These are phyloP conservation scores for Gallinago nigripennis DNA, from an alignment of 2,797 vertebrate species.

Conservation along the genomic window DNA sequence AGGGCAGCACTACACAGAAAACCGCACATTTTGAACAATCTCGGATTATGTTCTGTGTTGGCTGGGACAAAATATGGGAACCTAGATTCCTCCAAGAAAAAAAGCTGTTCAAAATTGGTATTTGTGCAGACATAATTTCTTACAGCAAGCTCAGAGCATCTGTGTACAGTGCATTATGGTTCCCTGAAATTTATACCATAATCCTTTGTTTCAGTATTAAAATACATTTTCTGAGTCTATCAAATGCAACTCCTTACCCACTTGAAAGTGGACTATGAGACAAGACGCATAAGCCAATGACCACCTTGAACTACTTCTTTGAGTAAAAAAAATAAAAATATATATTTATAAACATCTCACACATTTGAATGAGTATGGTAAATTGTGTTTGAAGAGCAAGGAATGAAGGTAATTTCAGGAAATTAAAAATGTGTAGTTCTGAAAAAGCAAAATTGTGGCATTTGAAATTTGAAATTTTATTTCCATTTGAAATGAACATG, in stretches of 20 bases:
- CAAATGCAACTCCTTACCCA: fast-evolving
- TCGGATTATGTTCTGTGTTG: neutral
- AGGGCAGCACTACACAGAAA: slow-evolving; percentile 42
- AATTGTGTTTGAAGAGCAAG: neutral
- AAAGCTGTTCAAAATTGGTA: neutral
- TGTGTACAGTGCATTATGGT: neutral
- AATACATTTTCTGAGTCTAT: neutral
- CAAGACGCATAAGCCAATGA: neutral
- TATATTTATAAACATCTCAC: neutral
- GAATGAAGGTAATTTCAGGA: neutral
- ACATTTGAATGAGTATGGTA: neutral
- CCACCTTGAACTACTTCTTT: neutral
- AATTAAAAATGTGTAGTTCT: neutral
- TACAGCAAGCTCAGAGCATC: neutral
- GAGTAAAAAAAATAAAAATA: neutral
- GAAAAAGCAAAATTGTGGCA: neutral
- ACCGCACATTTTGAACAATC: neutral
- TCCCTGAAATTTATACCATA: neutral
- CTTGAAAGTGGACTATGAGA: neutral
- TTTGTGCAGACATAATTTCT: neutral
- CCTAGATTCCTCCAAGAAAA: neutral
- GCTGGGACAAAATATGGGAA: neutral
- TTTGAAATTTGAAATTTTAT: neutral
- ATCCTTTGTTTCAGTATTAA: neutral
- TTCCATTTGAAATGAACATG: neutral